phyloP scores from a whole-genome alignment of 2,113 vertebrate species.

The Nycticryphes semicollaris region DNA sequence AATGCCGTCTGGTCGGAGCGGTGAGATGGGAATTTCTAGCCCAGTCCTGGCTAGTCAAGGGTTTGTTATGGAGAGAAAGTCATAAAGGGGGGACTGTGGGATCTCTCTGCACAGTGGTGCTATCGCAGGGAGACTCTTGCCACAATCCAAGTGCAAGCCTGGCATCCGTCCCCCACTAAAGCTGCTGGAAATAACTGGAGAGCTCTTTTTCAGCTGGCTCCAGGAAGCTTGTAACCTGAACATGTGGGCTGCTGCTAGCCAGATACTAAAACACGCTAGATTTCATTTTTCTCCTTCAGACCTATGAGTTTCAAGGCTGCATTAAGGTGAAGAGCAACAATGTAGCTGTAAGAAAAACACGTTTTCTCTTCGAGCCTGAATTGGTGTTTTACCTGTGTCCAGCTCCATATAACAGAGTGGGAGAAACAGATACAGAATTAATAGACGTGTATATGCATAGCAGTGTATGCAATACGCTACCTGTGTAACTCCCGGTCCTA shows the following conservation, averaged over 20 bases:
- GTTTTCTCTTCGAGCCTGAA: background rate
- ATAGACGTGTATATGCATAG: background rate
- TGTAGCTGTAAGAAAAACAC: conserved; percentile 14
- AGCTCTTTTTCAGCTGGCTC: conserved; percentile 29
- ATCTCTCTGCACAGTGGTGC: background rate
- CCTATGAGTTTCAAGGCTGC: conserved; percentile 40
- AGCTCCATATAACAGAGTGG: background rate
- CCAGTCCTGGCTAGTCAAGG: conserved; percentile 51
- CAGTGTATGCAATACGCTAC: background rate
- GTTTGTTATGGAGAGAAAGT: conserved; percentile 46
- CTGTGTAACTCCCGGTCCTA: background rate
- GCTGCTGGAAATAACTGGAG: conserved; percentile 52
- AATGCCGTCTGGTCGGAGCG: conserved; percentile 35
- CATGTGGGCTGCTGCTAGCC: conserved; percentile 16
- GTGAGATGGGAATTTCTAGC: conserved; percentile 54
- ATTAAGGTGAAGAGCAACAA: conserved; percentile 52
- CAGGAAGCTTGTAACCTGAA: conserved; percentile 23
- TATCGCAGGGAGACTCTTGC: background rate
- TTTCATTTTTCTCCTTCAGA: conserved; percentile 54
- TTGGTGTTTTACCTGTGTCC: background rate
- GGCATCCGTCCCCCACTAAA: background rate
- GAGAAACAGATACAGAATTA: background rate
- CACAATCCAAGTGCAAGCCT: background rate
- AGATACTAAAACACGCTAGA: conserved; percentile 5
- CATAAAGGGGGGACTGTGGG: background rate